Base-by-base conservation (phyloP, 2,888 invertebrate species). In the Zele albiditarsus region DNA sequence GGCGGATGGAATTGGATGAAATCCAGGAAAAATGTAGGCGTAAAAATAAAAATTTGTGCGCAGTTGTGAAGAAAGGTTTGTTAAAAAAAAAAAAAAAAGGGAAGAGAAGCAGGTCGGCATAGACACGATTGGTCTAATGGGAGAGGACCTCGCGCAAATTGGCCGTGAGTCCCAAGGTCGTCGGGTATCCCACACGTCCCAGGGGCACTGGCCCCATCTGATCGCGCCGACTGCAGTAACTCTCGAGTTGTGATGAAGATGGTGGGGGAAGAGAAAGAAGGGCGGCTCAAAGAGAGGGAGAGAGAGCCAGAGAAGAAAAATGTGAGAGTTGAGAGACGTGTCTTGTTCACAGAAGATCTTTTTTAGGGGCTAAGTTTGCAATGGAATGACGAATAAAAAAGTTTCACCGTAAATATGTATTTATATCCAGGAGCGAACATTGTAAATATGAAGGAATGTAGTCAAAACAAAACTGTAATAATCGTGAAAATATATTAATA, bases 161-260 rank as follows among this genome's bases (percentile, higher is more conserved):
- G 87, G 83, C 87, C 87, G 77, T 87, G 86, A 87, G 86, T 79
- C 84, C 85, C 88, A 87, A 89, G 88, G 88, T 89, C 87, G 86
- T 86, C 89, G 84, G 79, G 88, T 88, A 83, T 85, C 84, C 84
- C 84, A 82, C 53, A 23, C 80, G 84, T 84, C 83, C 80, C 81
- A 81, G 83, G 85, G 87, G 84, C 87, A 87, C 85, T 88, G 88
- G 87, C 88, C 88, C 85, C 77, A 53, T 49, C 25, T 12, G 23
- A 72, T 58, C 42, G 28, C 12, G 33, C 46, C 46, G 73, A 77
- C 75, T 71, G 23, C 57, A 72, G 20, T n/a, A n/a, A n/a, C 28
- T 42, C 12, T 12, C 12, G 12, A 12, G 12, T 38, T 38, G 12
- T 38, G 12, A 12, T 38, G 38, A 38, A 12, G 12, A 38, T 8